Evolutionary conservation across 2,113 vertebrate species (phyloP).

Genomic region (Oreotrochilus melanogaster): DNA sequence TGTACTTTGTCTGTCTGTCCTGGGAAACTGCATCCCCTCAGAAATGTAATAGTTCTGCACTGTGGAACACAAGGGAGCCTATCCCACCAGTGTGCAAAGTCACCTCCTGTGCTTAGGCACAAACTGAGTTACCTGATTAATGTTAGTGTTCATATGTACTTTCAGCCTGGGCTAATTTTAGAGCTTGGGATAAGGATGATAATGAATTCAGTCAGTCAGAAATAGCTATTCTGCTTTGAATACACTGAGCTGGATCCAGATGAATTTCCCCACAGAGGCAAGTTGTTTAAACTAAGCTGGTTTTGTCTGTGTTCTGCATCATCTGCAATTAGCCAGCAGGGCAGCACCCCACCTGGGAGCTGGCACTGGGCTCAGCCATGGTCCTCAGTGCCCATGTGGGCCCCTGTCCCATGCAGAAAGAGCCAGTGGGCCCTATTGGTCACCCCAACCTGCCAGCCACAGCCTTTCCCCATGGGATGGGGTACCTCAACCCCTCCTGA

Average conservation of each 20-base stretch:
- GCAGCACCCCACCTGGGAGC: not conserved
- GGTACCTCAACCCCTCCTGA: rapidly evolving
- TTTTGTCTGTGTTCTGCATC: not conserved
- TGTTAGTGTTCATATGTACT: not conserved
- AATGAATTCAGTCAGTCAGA: not conserved
- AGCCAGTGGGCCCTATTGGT: rapidly evolving
- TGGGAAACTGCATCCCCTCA: not conserved
- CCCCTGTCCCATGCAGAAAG: rapidly evolving
- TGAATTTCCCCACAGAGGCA: not conserved
- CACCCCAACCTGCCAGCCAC: not conserved
- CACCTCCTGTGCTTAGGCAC: not conserved
- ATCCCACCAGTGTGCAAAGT: not conserved
- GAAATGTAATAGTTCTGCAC: not conserved
- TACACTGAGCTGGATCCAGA: not conserved
- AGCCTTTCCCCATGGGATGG: not conserved
- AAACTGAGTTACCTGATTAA: not conserved
- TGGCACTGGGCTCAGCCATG: not conserved
- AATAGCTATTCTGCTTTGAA: conserved; percentile 38
- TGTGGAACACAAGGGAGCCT: not conserved
- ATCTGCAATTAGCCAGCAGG: not conserved
- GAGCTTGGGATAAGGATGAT: not conserved
- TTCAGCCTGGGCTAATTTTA: conserved; percentile 38
- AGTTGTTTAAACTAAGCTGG: not conserved
- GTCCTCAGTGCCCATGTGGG: rapidly evolving
- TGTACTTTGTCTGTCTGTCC: not conserved